Conservation (phyloP, 2,888 invertebrate species). For the Dasypolia templi region DNA sequence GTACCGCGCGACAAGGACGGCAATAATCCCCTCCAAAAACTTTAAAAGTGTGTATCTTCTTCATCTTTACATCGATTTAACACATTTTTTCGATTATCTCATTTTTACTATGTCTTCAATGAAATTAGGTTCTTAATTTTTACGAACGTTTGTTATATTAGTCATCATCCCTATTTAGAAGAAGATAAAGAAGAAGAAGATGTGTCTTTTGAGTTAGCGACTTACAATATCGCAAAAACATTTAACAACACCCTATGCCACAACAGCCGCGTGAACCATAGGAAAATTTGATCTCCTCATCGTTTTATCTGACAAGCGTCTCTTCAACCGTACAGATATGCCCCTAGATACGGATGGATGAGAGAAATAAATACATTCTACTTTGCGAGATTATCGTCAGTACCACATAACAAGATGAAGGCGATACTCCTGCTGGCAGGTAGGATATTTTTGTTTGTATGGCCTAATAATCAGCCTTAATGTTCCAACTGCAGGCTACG, state of each 20-base stretch:
- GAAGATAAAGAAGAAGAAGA: too few species aligned
- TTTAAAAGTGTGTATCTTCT: too few species aligned
- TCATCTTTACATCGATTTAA: too few species aligned
- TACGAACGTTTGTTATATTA: too few species aligned
- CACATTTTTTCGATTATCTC: too few species aligned
- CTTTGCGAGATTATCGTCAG: conserved; percentile 40
- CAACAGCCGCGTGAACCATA: background rate
- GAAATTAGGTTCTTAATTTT: too few species aligned
- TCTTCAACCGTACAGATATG: conserved; percentile 24
- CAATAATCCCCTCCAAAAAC: too few species aligned
- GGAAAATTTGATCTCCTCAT: conserved; percentile 48
- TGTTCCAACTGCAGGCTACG: background rate
- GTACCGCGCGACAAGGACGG: too few species aligned
- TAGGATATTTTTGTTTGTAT: conserved; percentile 60
- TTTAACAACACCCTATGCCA: conserved; percentile 18
- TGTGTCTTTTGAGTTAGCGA: too few species aligned
- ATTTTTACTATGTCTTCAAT: too few species aligned
- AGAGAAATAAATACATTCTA: conserved; percentile 70
- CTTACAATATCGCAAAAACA: background rate
- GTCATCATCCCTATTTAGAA: too few species aligned
- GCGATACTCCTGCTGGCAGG: conserved; percentile 81
- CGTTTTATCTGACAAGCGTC: conserved; percentile 53
- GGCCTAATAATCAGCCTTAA: background rate
- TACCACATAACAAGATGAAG: conserved; percentile 75
- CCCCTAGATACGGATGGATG: conserved; percentile 13